A percentile compares a stretch with the other conserved stretches of the same genome.
These are phyloP conservation scores for Mormyrops attenuatus DNA, from an alignment of 2,797 vertebrate species.

Conservation along the genomic window DNA sequence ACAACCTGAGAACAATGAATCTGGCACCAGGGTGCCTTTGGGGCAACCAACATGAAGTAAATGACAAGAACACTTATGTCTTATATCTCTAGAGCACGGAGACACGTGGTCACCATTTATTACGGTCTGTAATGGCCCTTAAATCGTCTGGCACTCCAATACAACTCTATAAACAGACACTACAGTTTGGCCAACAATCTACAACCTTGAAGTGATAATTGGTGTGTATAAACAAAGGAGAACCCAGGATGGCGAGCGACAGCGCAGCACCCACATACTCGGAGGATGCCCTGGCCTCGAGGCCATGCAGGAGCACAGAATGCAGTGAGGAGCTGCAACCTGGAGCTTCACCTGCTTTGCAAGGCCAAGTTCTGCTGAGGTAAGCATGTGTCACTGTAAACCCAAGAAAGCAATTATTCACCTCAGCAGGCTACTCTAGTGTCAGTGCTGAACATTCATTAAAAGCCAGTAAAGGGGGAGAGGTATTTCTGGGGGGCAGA, in stretches of 20 bases:
- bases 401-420: neutral
- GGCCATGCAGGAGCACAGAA: neutral
- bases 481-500: neutral
- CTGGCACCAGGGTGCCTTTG: neutral
- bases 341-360: neutral
- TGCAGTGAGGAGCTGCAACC: neutral
- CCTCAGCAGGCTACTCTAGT: neutral
- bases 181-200: neutral
- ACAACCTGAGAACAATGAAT: neutral
- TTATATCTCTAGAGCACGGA: neutral
- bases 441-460: neutral
- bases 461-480: neutral
- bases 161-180: neutral
- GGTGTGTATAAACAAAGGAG: neutral
- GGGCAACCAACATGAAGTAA: neutral
- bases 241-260: neutral
- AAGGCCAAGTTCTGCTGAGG: neutral
- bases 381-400: neutral
- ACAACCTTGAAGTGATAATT: neutral
- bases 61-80: neutral
- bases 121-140: neutral
- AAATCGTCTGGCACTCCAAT: neutral
- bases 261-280: neutral
- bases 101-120: neutral
- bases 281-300: neutral